phyloP scores from a whole-genome alignment of 2,113 vertebrate genomes.

The Corydoras maculifer region DNA sequence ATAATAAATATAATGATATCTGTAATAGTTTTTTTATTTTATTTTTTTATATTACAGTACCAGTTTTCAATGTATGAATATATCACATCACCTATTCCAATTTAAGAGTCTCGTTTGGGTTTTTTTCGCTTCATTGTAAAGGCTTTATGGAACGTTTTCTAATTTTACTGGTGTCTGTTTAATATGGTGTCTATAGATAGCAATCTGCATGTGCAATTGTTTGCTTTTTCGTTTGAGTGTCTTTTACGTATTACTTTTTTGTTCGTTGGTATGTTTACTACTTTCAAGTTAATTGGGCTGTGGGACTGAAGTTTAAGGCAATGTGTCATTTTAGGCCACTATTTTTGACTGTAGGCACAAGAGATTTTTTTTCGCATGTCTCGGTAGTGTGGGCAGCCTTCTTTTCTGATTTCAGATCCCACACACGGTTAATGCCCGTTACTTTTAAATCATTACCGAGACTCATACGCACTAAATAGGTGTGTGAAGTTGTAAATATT shows the following conservation, averaged over 20 bases:
- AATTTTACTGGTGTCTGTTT: neutral
- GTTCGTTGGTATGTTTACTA: neutral
- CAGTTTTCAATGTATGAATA: no score
- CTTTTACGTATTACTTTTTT: slow-evolving; percentile 21
- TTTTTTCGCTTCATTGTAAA: neutral
- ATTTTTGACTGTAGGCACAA: slow-evolving; percentile 3
- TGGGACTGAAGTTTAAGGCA: slow-evolving; percentile 3
- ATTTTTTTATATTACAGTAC: no score
- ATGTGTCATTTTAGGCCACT: slow-evolving; percentile 4
- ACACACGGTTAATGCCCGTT: neutral
- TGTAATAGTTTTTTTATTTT: no score
- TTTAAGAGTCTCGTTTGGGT: neutral
- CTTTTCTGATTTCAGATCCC: neutral
- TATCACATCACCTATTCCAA: neutral
- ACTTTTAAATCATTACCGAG: neutral
- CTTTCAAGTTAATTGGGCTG: neutral
- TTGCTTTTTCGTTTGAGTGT: slow-evolving; percentile 20
- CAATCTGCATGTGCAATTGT: slow-evolving; percentile 32
- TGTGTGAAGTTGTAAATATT: slow-evolving; percentile 28
- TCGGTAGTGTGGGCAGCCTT: slow-evolving; percentile 24
- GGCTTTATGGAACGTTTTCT: slow-evolving; percentile 18
- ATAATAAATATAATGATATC: no score
- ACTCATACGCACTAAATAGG: neutral
- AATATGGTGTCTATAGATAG: slow-evolving; percentile 16
- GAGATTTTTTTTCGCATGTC: slow-evolving; percentile 41